Evolutionary conservation across 2,797 vertebrate genomes (phyloP).

Genomic region (Poecilia velifera): DNA sequence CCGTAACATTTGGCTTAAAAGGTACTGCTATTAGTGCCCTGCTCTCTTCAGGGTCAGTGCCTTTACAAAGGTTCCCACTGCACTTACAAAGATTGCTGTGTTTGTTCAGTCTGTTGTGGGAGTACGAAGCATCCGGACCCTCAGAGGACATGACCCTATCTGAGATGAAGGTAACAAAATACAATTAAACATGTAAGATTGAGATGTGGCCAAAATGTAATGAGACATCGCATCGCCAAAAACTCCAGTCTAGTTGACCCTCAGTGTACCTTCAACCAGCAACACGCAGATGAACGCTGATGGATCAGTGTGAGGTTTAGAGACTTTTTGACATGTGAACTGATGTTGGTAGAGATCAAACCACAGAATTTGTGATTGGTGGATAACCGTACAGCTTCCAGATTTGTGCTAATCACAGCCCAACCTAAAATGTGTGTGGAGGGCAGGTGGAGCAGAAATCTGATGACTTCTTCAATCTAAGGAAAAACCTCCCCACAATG

Average conservation of each 20-base stretch:
- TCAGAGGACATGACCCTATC: conserved; percentile 54
- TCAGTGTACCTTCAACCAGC: neutral
- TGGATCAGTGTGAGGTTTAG: neutral
- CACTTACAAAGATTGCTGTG: conserved; percentile 70
- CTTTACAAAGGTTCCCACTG: conserved; percentile 64
- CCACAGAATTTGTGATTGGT: too few relatives aligned
- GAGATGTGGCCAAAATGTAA: conserved; percentile 28
- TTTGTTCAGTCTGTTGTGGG: conserved; percentile 54
- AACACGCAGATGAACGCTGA: neutral
- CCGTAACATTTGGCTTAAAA: conserved; percentile 66
- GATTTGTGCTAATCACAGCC: neutral
- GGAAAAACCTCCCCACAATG: neutral
- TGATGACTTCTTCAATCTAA: neutral
- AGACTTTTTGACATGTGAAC: neutral
- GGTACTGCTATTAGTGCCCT: conserved; percentile 66
- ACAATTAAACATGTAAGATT: conserved; percentile 58
- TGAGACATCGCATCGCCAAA: neutral
- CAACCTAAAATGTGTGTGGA: neutral
- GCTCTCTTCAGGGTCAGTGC: conserved; percentile 64
- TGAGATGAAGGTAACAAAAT: conserved; percentile 56
- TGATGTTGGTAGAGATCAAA: conserved; percentile 1
- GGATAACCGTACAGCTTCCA: neutral
- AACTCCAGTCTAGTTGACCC: neutral
- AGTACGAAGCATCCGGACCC: conserved; percentile 43
- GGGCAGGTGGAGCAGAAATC: neutral